These are phyloP conservation scores for Ptychochromis oligacanthus DNA, from an alignment of 2,113 vertebrate genomes.

Conservation along the genomic window DNA sequence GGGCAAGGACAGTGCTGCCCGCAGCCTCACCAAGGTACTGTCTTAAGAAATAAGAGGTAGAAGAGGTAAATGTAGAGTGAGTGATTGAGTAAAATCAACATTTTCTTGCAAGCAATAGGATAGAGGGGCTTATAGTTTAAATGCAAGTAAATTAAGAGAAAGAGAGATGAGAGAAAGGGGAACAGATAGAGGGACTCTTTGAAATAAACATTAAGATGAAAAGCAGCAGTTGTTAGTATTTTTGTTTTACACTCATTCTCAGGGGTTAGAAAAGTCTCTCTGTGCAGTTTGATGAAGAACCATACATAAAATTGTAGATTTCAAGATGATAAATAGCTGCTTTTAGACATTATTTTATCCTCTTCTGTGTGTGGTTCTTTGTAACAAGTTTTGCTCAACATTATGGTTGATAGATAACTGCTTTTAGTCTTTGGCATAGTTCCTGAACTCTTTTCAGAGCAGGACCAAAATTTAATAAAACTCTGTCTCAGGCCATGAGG, in stretches of 20 bases:
- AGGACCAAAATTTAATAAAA: constrained; percentile 48
- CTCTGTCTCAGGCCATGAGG: background rate
- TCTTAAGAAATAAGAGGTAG: background rate
- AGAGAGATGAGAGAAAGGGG: background rate
- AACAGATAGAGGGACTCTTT: constrained; percentile 21
- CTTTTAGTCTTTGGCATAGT: constrained; percentile 57
- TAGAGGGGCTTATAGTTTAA: background rate
- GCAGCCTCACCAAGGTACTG: constrained; percentile 94
- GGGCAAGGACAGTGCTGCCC: constrained; percentile 95
- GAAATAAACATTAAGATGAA: constrained; percentile 31
- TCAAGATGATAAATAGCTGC: constrained; percentile 44
- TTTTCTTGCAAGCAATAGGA: background rate
- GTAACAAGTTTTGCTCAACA: constrained; percentile 37
- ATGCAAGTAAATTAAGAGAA: background rate
- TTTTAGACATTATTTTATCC: constrained; percentile 44
- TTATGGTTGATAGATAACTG: constrained; percentile 51
- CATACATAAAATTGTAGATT: constrained; percentile 14
- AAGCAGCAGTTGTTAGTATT: background rate
- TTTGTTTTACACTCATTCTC: constrained; percentile 29
- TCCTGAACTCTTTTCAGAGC: constrained; percentile 44
- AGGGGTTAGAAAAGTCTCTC: constrained; percentile 26
- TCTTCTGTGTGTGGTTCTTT: constrained; percentile 4
- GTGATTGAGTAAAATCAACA: constrained; percentile 5
- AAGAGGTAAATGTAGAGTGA: background rate
- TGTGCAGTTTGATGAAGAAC: constrained; percentile 44